Conservation (phyloP, 1,140 invertebrate species). For the Plectrocnemia conspersa region DNA sequence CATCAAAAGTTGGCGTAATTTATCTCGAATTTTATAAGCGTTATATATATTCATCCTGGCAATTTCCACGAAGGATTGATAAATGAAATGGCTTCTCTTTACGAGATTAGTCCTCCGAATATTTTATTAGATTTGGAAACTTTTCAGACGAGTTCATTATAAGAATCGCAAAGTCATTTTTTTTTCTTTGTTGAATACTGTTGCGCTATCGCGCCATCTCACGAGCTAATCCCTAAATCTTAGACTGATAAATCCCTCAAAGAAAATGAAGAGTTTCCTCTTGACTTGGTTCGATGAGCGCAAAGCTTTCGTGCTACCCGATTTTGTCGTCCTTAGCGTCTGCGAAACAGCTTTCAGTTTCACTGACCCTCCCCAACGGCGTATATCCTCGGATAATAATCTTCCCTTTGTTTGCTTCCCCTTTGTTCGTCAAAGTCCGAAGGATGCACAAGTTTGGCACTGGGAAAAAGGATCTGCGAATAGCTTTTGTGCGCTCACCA, state of each 20-base stretch:
- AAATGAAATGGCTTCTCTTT: background rate
- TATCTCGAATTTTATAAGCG: constrained; percentile 1
- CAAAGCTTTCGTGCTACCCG: background rate
- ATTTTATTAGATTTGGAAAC: constrained; percentile 7
- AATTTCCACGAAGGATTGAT: background rate
- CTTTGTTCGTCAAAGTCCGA: constrained; percentile 33
- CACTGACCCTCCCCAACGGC: constrained; percentile 14
- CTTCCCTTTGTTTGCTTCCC: constrained; percentile 23
- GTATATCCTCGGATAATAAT: constrained; percentile 31
- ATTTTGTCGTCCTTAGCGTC: background rate
- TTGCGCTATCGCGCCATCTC: background rate
- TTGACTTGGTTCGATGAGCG: background rate
- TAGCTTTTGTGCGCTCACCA: too few relatives aligned
- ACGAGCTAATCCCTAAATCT: background rate
- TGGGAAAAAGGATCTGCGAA: constrained; percentile 7
- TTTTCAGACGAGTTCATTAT: constrained; percentile 12
- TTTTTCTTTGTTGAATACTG: background rate
- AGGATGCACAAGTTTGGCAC: constrained; percentile 24
- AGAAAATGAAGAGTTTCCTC: background rate
- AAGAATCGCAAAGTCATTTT: background rate
- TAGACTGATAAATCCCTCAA: background rate
- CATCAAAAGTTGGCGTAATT: constrained; percentile 20
- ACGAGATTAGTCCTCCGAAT: background rate
- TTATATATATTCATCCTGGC: constrained; percentile 1
- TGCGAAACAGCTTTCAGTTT: background rate